Percentiles rank a stretch among this genome's conserved stretches.
phyloP scores from a whole-genome alignment of 2,113 vertebrate genomes.

The Halcyon malimbica region DNA sequence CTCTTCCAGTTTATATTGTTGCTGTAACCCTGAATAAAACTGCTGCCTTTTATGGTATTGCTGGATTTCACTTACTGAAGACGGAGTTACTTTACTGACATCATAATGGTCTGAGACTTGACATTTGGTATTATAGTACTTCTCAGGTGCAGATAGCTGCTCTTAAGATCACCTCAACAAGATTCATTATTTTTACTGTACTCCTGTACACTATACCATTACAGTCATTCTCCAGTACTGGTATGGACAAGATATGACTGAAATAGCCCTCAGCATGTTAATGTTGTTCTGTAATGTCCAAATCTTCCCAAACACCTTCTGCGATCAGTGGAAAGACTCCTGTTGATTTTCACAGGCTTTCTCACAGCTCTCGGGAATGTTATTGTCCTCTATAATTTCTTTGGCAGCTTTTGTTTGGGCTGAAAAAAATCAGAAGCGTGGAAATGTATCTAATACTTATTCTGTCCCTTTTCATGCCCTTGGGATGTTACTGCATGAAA shows the following conservation, averaged over 20 bases:
- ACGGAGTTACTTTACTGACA: background rate
- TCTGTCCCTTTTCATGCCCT: background rate
- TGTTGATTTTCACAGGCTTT: background rate
- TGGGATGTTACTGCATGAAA: background rate
- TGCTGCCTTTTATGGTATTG: background rate
- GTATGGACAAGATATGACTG: background rate
- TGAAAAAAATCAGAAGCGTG: background rate
- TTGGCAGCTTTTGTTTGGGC: background rate
- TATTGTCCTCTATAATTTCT: background rate
- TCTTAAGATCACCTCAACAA: background rate
- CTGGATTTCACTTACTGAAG: background rate
- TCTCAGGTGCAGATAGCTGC: background rate
- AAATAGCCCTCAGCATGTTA: background rate
- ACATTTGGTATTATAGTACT: background rate
- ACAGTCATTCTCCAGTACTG: background rate
- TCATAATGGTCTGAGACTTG: background rate
- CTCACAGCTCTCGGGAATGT: background rate
- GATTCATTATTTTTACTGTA: background rate
- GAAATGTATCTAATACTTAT: background rate
- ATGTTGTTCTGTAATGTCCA: background rate
- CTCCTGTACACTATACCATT: background rate
- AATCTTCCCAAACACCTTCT: background rate
- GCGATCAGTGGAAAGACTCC: background rate
- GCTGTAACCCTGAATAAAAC: background rate
- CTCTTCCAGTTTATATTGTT: background rate